Evolutionary conservation across 2,888 invertebrate species (phyloP), one percentile per base, ranked within the genome.

Genomic region (Mesorhabditis belari): DNA sequence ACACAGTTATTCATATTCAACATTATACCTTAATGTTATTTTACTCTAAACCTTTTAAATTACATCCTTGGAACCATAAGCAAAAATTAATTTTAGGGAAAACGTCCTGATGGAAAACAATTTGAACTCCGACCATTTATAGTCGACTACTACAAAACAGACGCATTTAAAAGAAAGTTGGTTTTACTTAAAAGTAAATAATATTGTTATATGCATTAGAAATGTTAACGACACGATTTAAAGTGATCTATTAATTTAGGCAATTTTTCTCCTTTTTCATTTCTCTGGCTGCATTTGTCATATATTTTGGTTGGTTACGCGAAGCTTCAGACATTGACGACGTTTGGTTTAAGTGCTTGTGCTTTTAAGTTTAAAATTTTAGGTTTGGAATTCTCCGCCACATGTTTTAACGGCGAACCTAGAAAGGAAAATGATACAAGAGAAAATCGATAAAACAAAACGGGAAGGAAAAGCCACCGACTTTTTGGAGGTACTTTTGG

Each of bases 281-380:
- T 5, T 75, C 74, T 60, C 23, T 77, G 28, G 29, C 60, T 9
- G 72, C 62, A 1, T 24, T 77, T 5, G 57, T 73, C 21, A 29
- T 70, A n/a, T 77, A 77, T 62, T 73, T 77, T 56, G 77, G 71
- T 29, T 76, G 61, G 54, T 50, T 77, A 50, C 55, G 74, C 73
- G 74, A 50, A 19, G 58, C 21, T 25, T 21, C 56, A 27, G 51
- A 50, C 2, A n/a, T 50, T 21, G 51, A 35, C 44, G 44, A 35
- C 12, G 44, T 35, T n/a, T n/a, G n/a, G n/a, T n/a, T n/a, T n/a
- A n/a, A n/a, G n/a, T n/a, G n/a, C n/a, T n/a, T n/a, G n/a, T n/a
- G n/a, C n/a, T n/a, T n/a, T n/a, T n/a, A n/a, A n/a, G n/a, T n/a
- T n/a, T n/a, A n/a, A n/a, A n/a, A n/a, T n/a, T 35, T 58, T 69